Base-by-base conservation (phyloP, 2,888 invertebrate genomes). In the Ectropis crepuscularia region DNA sequence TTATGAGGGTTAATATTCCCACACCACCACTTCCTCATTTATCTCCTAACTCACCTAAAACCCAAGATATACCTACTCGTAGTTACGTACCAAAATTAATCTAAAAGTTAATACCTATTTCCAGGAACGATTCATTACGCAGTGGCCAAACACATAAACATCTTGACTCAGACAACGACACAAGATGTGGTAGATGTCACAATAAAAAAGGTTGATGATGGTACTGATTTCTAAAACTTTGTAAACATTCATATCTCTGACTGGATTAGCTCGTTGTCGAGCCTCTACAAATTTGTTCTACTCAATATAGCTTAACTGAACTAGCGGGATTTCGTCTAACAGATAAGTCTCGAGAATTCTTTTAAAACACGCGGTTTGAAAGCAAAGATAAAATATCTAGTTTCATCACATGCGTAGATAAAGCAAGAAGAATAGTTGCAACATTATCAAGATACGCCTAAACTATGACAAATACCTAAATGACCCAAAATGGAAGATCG, bases 301-400 rank as follows among this genome's bases (percentile, higher is more conserved):
- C 9, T 7, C 2, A 51, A 51, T 9, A 42, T 16, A 5, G 9
- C 39, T 50, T 38, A 11, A 37, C 50, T 38, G 9, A 43, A 12
- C 28, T 41, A 42, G 9, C 43, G 16, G 37, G 57, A 39, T 51
- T 48, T 60, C 12, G 36, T 60, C 39, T 6, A 48, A 53, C 41
- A 62, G 57, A 62, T 57, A 57, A 46, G 37, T 48, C 45, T 50
- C n/a, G 5, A 46, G 38, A 55, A 50, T 48, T 46, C 46, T 53
- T 53, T 38, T 53, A 48, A 11, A 50, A 8, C 48, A n/a, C 8
- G 11, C 7, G 10, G 36, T 55, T 55, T 64, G 11, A 51, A 51
- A 28, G 48, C 55, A 53, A 37, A 53, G 64, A 61, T 65, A 57
- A 53, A 43, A 36, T 11, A 50, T 54, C 51, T 65, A 53, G 64